phyloP scores from a whole-genome alignment of 2,797 vertebrate species.

The Pitangus sulphuratus region DNA sequence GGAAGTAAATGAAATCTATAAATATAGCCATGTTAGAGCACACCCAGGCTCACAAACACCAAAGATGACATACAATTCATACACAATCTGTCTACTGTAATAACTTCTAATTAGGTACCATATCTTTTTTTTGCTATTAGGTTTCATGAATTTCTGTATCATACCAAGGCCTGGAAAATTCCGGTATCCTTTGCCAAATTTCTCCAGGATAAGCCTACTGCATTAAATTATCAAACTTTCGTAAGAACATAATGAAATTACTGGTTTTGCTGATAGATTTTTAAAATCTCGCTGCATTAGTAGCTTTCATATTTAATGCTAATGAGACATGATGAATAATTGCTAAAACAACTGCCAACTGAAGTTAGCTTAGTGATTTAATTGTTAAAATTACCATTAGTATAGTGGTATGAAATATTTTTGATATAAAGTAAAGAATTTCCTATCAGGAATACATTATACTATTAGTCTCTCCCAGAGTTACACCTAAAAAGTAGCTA shows the following conservation, averaged over 20 bases:
- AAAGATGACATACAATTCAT: neutral
- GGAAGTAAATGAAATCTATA: neutral
- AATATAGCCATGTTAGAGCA: neutral
- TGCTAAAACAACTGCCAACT: neutral
- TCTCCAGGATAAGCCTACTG: neutral
- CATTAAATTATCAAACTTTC: conserved; percentile 1
- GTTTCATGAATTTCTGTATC: neutral
- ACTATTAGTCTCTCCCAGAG: neutral
- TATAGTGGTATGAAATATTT: neutral
- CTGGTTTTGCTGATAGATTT: neutral
- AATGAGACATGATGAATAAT: conserved; percentile 10
- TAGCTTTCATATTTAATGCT: neutral
- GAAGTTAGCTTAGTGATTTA: conserved; percentile 10
- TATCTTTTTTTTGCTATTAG: neutral
- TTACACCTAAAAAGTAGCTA: neutral
- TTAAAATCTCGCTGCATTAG: neutral
- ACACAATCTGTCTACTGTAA: neutral
- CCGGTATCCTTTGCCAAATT: neutral
- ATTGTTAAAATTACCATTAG: conserved; percentile 14
- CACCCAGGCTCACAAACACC: neutral
- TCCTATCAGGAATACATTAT: neutral
- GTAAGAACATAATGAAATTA: neutral
- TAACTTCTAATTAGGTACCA: neutral
- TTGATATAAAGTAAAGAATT: neutral
- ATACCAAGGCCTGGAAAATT: neutral